Evolutionary conservation across 1,140 invertebrate species (phyloP).

Genomic region (Phymorhynchus buccinoides): DNA sequence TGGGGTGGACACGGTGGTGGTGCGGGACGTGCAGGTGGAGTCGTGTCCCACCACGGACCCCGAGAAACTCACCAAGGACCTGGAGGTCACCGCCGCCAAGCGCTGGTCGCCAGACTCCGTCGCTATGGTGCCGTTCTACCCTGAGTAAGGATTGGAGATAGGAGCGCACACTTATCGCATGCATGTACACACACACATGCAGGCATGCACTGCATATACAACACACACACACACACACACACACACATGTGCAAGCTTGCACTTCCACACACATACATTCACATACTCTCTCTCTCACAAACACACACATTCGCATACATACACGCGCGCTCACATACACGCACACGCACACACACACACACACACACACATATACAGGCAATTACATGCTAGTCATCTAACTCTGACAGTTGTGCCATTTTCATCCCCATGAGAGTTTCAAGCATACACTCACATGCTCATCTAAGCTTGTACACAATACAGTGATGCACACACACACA

Average conservation of each 20-base stretch:
- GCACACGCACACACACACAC: not conserved
- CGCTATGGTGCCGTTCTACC: slow-evolving; percentile 78
- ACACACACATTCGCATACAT: no score
- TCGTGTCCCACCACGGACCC: slow-evolving; percentile 82
- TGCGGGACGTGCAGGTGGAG: slow-evolving; percentile 84
- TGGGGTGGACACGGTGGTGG: slow-evolving; percentile 81
- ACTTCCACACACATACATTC: not conserved
- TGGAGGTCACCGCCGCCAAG: slow-evolving; percentile 74
- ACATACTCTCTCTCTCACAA: no score
- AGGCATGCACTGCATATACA: no score
- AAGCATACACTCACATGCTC: no score
- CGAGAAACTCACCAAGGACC: slow-evolving; percentile 79
- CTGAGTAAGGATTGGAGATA: slow-evolving; percentile 43
- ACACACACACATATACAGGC: not conserved
- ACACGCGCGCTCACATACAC: no score
- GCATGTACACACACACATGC: not conserved
- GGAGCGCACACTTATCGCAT: no score
- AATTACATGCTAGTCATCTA: no score
- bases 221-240: not conserved
- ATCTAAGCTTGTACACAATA: no score
- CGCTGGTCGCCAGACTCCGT: slow-evolving; percentile 78
- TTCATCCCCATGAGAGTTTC: no score
- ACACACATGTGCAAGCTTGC: not conserved
- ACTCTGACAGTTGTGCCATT: no score
- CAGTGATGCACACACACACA: no score